Conservation (phyloP, 1,140 invertebrate genomes). For the Luehdorfia chinensis region DNA sequence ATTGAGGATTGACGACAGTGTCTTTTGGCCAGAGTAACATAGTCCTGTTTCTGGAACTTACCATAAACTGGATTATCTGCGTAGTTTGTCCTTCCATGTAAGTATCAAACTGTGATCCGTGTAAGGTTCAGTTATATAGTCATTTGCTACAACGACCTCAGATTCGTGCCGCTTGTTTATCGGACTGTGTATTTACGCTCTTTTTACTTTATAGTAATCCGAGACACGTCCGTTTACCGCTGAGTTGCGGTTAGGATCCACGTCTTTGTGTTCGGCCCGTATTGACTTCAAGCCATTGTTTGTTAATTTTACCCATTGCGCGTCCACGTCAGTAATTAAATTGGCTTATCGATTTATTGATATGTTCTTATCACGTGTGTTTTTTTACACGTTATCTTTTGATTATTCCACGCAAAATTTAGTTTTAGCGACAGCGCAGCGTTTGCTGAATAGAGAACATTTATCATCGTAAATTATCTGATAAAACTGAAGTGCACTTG, state of each 20-base stretch:
- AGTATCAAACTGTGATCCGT: too few species aligned
- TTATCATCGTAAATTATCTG: constrained; percentile 1
- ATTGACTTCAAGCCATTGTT: constrained; percentile 23
- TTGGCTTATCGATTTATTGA: constrained; percentile 34
- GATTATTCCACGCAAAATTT: constrained; percentile 22
- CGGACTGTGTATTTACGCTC: constrained; percentile 52
- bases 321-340: constrained; percentile 9
- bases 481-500: constrained; percentile 10
- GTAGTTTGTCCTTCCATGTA: too few species aligned
- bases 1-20: too few species aligned
- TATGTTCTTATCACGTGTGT: constrained; percentile 22
- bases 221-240: constrained; percentile 33
- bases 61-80: too few species aligned
- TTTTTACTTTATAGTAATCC: constrained; percentile 52
- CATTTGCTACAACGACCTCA: constrained; percentile 38
- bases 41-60: too few species aligned
- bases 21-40: too few species aligned
- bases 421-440: constrained; percentile 5
- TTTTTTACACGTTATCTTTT: constrained; percentile 24
- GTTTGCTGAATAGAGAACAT: background rate
- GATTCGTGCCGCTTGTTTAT: constrained; percentile 51
- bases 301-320: constrained; percentile 18
- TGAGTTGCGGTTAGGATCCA: constrained; percentile 26
- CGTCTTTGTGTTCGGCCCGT: constrained; percentile 26
- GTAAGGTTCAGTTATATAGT: constrained; percentile 24